Evolutionary conservation across 2,113 vertebrate species (phyloP).

Genomic region (Benitochromis conjunctus): DNA sequence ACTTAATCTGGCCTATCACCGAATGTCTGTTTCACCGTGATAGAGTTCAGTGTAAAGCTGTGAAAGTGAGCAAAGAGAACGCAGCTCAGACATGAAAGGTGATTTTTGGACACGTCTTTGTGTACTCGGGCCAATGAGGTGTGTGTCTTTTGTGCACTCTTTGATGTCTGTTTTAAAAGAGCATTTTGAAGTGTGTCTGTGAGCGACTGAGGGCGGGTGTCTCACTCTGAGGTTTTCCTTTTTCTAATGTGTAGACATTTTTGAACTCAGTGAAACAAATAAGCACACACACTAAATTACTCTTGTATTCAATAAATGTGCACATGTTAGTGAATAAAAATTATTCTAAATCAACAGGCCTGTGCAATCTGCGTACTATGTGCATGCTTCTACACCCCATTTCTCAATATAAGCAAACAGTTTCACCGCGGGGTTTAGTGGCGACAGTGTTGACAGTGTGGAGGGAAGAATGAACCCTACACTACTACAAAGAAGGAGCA

Average conservation of each 20-base stretch:
- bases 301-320: neutral
- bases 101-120: fast-evolving
- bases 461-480: neutral
- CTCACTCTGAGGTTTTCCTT: neutral
- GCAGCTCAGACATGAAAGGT: neutral
- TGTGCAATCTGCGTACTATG: fast-evolving
- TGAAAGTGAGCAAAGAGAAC: neutral
- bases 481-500: neutral
- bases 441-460: neutral
- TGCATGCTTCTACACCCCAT: neutral
- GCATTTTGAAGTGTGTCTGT: neutral
- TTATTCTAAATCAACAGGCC: neutral
- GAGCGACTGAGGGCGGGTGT: fast-evolving
- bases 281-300: neutral
- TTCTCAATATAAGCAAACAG: neutral
- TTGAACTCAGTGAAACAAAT: neutral
- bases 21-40: neutral
- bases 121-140: neutral
- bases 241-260: neutral
- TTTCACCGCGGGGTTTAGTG: neutral
- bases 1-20: neutral
- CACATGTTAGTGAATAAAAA: fast-evolving
- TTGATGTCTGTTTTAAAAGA: neutral
- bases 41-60: neutral
- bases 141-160: neutral